Base-by-base conservation (phyloP, 2,113 vertebrate genomes). In the Apteryx owenii region DNA sequence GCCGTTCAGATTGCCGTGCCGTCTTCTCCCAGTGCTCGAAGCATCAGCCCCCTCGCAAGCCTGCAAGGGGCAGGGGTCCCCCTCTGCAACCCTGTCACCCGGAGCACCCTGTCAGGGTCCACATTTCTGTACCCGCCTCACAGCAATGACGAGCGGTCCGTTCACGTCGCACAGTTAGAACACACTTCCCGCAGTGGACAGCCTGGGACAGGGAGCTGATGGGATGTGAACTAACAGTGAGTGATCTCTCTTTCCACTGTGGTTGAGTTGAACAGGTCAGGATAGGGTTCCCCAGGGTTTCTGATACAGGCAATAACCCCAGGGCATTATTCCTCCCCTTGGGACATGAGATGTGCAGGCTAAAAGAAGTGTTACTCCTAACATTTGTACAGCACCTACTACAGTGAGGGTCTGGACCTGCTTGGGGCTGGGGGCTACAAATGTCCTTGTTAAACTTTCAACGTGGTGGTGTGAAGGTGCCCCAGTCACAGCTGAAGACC, bases 141-240 rank as follows among this genome's bases (percentile, higher is more conserved):
- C 42, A 33, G 66, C 42, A 33, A 9, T 20, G 42, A 70, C 21
- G 31, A 62, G 61, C 9, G 15, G 15, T 13, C 53, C 85, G 28
- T 77, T 82, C 10, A 11, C 2, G 0, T 26, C 9, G 5, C 22
- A 28, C 0, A 0, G 8, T 5, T 13, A 19, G 21, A 22, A 81
- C 40, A 12, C 3, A 0, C 25, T 92, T 83, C 60, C 16, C 48
- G 28, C 0, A 1, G 38, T 3, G 0, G 21, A 15, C 0, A 7
- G 58, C 48, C n/a, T 3, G 9, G n/a, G 44, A 86, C 36, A 65
- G 42, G 33, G 23, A 66, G 44, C 36, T 58, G 68, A 6, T 2
- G 16, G 53, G 23, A 33, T 38, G 9, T 29, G 16, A 68, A 11
- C 69, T 66, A n/a, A 18, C n/a, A 28, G 8, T 26, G 36, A 51